Base-by-base conservation (phyloP, 2,888 invertebrate genomes). In the Agrochola lychnidis region DNA sequence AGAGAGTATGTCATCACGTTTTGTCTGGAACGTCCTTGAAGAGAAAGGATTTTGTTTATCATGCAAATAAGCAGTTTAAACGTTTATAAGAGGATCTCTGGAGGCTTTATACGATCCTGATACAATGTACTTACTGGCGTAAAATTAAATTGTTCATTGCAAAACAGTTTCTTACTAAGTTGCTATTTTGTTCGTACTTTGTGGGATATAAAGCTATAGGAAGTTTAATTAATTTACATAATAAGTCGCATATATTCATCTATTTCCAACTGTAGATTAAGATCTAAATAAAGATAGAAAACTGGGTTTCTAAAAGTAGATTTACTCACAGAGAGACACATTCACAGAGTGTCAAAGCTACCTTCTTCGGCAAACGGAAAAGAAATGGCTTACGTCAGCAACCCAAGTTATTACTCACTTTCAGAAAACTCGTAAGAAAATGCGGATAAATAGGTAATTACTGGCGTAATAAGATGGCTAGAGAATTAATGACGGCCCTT, bases 391-490 rank as follows among this genome's bases (percentile, higher is more conserved):
- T 74, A 68, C 81, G 80, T 82, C 76, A 79, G 79, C 62, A 70
- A 42, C 81, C 76, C 79, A 22, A 76, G 84, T 83, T 88, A 89
- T 87, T 87, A 86, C 83, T 79, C 81, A 90, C 82, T 84, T 84
- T 83, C 85, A 84, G 84, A 85, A 87, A 89, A 88, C 82, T 87
- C 80, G 85, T 85, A 78, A 83, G 89, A 88, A 91, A 91, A 89
- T 91, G 84, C 85, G 90, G 91, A 90, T 92, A 93, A 93, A 93
- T 92, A 91, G 90, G 91, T 91, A 93, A 94, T 94, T 94, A 94
- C 88, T 89, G 85, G 84, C 87, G 91, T 92, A 93, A 93, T 93
- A 92, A 92, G 91, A 91, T 89, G 91, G 91, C 87, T 89, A 85
- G 85, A 85, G 90, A 88, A 93, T 91, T 90, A 91, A 93, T 91